phyloP scores from a whole-genome alignment of 2,797 vertebrate species.

The Falco biarmicus region DNA sequence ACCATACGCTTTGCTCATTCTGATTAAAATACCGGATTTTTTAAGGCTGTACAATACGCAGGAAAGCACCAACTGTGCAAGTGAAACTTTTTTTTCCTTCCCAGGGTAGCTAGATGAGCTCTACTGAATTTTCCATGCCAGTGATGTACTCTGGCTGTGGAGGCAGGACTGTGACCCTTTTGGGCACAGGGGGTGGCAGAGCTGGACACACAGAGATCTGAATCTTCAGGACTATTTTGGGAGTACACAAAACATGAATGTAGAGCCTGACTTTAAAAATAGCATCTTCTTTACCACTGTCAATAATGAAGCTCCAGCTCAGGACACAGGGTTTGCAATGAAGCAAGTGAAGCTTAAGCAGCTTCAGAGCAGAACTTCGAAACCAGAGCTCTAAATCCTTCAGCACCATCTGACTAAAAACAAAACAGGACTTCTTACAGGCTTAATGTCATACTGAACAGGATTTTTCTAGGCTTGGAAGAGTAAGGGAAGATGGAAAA shows the following conservation, averaged over 20 bases:
- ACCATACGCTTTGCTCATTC: not conserved
- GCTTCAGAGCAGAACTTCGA: not conserved
- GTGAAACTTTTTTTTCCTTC: not conserved
- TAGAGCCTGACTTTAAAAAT: not conserved
- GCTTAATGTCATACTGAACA: not conserved
- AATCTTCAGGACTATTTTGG: not conserved
- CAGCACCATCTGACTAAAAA: not conserved
- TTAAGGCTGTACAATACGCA: not conserved
- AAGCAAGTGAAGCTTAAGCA: not conserved
- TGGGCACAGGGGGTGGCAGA: not conserved
- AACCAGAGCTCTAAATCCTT: not conserved
- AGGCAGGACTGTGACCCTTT: not conserved
- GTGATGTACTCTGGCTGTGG: not conserved
- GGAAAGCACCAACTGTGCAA: not conserved
- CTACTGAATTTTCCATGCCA: not conserved
- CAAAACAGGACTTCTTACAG: not conserved
- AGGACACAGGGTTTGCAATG: not conserved
- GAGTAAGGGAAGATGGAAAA: not conserved
- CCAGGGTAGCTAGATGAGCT: not conserved
- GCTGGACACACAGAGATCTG: not conserved
- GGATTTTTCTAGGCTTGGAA: not conserved
- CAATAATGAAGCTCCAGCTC: not conserved
- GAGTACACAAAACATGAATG: not conserved
- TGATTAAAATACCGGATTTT: not conserved
- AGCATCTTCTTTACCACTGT: not conserved